phyloP scores from a whole-genome alignment of 2,888 invertebrate species.

The Gibbula magus region DNA sequence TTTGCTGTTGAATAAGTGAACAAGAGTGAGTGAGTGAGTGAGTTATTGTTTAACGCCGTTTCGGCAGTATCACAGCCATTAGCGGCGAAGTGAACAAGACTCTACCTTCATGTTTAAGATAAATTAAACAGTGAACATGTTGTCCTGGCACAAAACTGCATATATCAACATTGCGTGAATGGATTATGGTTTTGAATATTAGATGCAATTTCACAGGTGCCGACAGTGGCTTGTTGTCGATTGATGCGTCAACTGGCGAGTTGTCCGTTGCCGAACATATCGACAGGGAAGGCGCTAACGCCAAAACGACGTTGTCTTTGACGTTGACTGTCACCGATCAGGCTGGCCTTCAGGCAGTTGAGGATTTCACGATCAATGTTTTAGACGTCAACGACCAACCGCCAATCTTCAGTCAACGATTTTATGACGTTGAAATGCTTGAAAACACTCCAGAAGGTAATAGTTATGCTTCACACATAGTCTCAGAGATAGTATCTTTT shows the following conservation, averaged over 20 bases:
- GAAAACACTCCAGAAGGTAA: constrained; percentile 5
- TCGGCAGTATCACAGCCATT: too few relatives aligned
- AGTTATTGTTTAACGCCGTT: too few relatives aligned
- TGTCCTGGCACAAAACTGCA: too few relatives aligned
- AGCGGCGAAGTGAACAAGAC: too few relatives aligned
- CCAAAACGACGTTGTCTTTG: neutral
- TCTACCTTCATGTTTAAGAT: too few relatives aligned
- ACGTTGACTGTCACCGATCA: constrained; percentile 10
- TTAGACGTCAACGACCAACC: constrained; percentile 10
- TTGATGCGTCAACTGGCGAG: neutral
- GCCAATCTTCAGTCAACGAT: neutral
- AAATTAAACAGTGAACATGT: too few relatives aligned
- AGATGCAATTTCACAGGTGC: neutral
- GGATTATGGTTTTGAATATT: neutral
- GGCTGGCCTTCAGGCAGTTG: neutral
- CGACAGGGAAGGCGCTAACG: neutral
- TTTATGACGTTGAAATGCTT: neutral
- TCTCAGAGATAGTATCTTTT: too few relatives aligned
- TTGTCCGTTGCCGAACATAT: neutral
- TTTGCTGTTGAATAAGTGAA: too few relatives aligned
- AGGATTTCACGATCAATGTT: neutral
- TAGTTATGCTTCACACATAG: neutral
- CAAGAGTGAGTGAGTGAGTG: too few relatives aligned
- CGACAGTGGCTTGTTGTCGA: neutral
- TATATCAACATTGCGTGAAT: too few relatives aligned